Percentiles rank a stretch among this genome's conserved stretches.
Conservation (phyloP, 2,113 vertebrate genomes). For the Potamarius usumacintae region DNA sequence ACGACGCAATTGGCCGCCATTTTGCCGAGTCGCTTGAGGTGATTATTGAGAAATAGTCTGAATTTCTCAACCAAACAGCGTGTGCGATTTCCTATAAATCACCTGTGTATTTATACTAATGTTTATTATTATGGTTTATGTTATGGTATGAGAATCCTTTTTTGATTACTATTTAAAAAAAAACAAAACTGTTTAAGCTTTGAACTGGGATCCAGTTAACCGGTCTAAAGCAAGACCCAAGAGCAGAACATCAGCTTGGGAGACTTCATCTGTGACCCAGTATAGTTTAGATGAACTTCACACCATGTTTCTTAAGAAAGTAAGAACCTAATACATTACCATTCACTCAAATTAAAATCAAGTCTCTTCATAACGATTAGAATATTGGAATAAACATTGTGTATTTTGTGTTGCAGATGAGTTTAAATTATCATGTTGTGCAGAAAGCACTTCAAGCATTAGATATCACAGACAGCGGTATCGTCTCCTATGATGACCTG, state of each 20-base stretch:
- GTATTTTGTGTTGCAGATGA: constrained; percentile 45
- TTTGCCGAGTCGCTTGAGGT: too few relatives aligned
- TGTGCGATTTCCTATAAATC: too few relatives aligned
- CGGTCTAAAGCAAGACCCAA: constrained; percentile 31
- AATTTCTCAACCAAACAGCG: too few relatives aligned
- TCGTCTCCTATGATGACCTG: constrained; percentile 73
- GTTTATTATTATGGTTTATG: not conserved
- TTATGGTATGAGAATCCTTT: not conserved
- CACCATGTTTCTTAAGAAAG: constrained; percentile 54
- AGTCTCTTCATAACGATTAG: not conserved
- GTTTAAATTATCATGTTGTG: constrained; percentile 50
- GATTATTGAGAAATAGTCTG: too few relatives aligned
- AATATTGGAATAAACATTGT: not conserved
- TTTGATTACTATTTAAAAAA: constrained; percentile 5
- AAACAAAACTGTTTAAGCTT: constrained; percentile 41
- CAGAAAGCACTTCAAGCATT: constrained; percentile 72
- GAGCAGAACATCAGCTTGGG: constrained; percentile 30
- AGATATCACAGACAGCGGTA: constrained; percentile 66
- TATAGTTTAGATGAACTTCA: constrained; percentile 54
- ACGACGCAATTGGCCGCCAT: too few relatives aligned
- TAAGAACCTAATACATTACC: constrained; percentile 18
- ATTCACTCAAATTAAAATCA: not conserved
- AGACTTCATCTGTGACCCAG: constrained; percentile 31
- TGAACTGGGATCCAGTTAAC: constrained; percentile 57
- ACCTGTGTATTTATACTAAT: too few relatives aligned